Conservation (phyloP, 2,113 vertebrate species). For the Myodes glareolus region DNA sequence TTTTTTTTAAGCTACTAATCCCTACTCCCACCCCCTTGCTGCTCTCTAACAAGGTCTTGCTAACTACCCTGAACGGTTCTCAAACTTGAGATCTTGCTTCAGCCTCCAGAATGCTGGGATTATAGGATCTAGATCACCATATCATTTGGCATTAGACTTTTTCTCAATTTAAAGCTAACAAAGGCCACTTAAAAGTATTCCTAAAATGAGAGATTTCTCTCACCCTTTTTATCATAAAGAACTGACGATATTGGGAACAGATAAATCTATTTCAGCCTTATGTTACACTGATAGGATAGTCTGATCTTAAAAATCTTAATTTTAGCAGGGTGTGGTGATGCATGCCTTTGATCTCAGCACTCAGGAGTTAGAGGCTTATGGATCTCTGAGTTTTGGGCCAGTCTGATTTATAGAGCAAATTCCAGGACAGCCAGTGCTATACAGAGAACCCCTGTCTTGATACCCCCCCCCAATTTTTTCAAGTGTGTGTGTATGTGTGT, state of each 20-base stretch:
- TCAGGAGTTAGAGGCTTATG: not conserved
- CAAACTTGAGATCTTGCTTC: not conserved
- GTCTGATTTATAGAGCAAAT: not conserved
- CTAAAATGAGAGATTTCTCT: not conserved
- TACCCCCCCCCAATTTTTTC: not conserved
- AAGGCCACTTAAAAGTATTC: not conserved
- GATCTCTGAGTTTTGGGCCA: not conserved
- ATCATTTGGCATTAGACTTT: not conserved
- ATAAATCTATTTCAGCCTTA: conserved; percentile 20
- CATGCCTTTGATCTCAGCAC: not conserved
- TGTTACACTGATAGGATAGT: not conserved
- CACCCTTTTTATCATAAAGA: conserved; percentile 18
- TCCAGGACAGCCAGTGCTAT: not conserved
- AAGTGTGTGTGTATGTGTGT: not conserved
- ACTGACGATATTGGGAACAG: conserved; percentile 19
- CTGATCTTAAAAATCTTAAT: not conserved
- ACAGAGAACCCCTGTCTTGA: not conserved
- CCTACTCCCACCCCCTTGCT: no score
- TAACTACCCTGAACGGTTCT: not conserved
- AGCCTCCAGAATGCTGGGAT: not conserved
- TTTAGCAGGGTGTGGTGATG: not conserved
- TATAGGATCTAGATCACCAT: not conserved
- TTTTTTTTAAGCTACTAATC: conserved; percentile 34
- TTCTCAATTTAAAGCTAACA: not conserved
- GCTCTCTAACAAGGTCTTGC: not conserved